Base-by-base conservation (phyloP, 2,797 vertebrate genomes). In the Pseudotriccus pelzelni region DNA sequence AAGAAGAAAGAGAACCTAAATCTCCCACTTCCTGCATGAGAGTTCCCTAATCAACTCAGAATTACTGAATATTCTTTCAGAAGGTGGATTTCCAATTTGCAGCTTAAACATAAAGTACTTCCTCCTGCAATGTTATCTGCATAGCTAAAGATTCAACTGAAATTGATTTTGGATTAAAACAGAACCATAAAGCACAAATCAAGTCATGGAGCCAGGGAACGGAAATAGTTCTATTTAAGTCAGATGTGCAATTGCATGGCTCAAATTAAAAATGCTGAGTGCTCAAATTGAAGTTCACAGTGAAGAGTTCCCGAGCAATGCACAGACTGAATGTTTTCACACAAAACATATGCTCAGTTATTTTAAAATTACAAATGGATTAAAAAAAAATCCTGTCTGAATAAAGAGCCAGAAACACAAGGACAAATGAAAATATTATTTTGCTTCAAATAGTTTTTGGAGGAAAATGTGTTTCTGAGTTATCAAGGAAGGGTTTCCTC, bases 141-240 rank as follows among this genome's bases (percentile, higher is more conserved):
- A 22, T 34, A 49, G 56, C 34, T 82, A 73, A 94, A 84, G 67
- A 84, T 63, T 49, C 59, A 91, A 52, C 44, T 63, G 73, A 67
- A 91, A 96, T 93, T 91, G 94, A 91, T 96, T 95, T 93, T 70
- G 77, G 85, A 90, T 90, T 66, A 94, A 91, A 86, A 85, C 50
- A 81, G 91, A 84, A 86, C 70, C 66, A 81, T 66, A 68, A 89
- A 53, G 73, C 50, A 80, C 53, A 89, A 89, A 83, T 70, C 46
- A 46, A 92, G 55, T 28, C 13, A 81, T n/a, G 1, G 21, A 92
- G 82, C 50, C 78, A 69, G 25, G 36, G 79, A 93, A 89, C 1
- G 10, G 87, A 94, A 96, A 89, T 59, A 95, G 84, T 41, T 55
- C 69, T 28, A 74, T 82, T 76, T 80, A 27, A 87, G 76, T 82